Evolutionary conservation across 2,113 vertebrate species (phyloP).

Genomic region (Tetrao urogallus): DNA sequence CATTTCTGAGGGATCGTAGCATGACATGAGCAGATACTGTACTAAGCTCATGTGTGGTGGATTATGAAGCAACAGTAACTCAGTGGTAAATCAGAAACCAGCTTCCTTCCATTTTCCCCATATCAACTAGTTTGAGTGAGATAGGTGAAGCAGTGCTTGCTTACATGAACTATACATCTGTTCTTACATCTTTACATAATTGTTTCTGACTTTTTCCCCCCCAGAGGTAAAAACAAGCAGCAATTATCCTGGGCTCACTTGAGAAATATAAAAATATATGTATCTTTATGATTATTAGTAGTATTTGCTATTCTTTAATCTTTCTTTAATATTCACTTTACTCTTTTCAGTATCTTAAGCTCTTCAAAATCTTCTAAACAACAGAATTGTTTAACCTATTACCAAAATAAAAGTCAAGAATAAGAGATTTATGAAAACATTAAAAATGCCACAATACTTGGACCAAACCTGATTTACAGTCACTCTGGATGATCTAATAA

Average conservation of each 20-base stretch:
- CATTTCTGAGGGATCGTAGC: neutral
- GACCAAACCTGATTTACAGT: constrained; percentile 39
- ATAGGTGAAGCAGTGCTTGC: constrained; percentile 4
- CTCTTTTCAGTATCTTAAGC: neutral
- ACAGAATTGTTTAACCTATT: neutral
- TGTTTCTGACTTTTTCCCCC: neutral
- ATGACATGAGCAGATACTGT: neutral
- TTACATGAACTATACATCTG: constrained; percentile 52
- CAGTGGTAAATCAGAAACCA: neutral
- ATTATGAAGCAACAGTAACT: neutral
- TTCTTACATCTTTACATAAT: constrained; percentile 60
- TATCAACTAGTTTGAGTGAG: constrained; percentile 40
- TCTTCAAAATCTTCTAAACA: neutral
- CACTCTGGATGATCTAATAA: constrained; percentile 60
- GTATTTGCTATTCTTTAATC: neutral
- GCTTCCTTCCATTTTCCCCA: constrained; percentile 15
- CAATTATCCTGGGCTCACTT: neutral
- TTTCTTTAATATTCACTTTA: neutral
- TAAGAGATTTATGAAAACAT: neutral
- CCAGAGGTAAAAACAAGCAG: neutral
- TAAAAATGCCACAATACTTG: constrained; percentile 1
- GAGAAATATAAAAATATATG: neutral
- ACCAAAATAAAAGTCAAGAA: neutral
- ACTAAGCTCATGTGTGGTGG: neutral
- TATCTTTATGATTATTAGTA: neutral